Evolutionary conservation across 2,113 vertebrate genomes (phyloP).

Genomic region (Pseudonaja textilis): DNA sequence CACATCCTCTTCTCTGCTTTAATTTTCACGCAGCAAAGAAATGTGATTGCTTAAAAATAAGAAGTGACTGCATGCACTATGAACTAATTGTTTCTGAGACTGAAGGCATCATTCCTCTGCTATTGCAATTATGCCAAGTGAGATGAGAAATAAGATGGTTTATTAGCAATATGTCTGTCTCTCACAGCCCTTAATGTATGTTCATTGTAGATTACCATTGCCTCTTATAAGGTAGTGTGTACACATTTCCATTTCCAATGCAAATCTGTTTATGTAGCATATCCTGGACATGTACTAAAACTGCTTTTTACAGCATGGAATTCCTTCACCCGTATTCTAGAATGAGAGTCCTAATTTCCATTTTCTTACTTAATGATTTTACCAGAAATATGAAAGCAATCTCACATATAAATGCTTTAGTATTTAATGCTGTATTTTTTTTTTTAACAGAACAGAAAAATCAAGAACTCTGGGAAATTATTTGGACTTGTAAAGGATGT

Average conservation of each 20-base stretch:
- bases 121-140: neutral
- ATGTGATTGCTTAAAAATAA: conserved; percentile 6
- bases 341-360: neutral
- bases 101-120: neutral
- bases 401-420: neutral
- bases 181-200: neutral
- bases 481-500: neutral
- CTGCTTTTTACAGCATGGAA: neutral
- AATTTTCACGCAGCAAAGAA: conserved; percentile 21
- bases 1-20: neutral
- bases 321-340: neutral
- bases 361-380: neutral
- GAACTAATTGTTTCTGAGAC: conserved; percentile 6
- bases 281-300: neutral
- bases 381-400: neutral
- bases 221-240: neutral
- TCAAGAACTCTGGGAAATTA: neutral
- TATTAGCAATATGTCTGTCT: neutral
- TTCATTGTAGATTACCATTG: neutral
- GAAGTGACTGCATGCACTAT: neutral
- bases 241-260: neutral
- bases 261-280: neutral
- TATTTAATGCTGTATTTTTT: neutral
- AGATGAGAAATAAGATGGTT: neutral
- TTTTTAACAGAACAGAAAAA: neutral